Conservation (phyloP, 2,888 invertebrate genomes). For the Tetheella fluctuosa region DNA sequence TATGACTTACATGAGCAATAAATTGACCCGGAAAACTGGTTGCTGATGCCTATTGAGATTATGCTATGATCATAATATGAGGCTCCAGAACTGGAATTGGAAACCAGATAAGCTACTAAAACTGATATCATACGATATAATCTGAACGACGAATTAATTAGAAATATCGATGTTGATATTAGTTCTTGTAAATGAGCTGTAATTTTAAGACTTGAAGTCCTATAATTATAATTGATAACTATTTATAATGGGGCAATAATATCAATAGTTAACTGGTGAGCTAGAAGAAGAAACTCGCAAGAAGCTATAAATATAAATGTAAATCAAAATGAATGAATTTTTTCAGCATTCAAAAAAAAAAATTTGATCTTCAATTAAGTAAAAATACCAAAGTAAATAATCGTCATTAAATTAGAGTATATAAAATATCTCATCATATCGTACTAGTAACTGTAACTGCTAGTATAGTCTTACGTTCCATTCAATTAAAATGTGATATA, state of each 20-base stretch:
- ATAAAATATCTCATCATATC: neutral
- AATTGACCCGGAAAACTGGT: constrained; percentile 10
- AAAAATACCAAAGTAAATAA: neutral
- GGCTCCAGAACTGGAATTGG: constrained; percentile 12
- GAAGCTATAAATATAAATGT: too few relatives aligned
- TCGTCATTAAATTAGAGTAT: neutral
- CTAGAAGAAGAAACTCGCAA: too few relatives aligned
- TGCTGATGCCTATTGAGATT: constrained; percentile 12
- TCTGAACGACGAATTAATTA: neutral
- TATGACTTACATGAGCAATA: constrained; percentile 1
- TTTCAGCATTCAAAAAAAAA: too few relatives aligned
- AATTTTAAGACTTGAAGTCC: too few relatives aligned
- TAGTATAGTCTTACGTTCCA: constrained; percentile 15
- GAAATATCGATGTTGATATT: neutral
- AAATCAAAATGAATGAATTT: too few relatives aligned
- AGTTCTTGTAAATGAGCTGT: neutral
- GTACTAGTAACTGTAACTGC: neutral
- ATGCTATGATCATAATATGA: constrained; percentile 15
- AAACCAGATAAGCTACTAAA: constrained; percentile 3
- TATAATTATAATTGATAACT: too few relatives aligned
- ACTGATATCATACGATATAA: neutral
- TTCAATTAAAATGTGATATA: constrained; percentile 5
- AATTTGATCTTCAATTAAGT: neutral
- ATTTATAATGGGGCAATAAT: too few relatives aligned
- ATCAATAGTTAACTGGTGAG: too few relatives aligned